These are phyloP conservation scores for Gallinago undulata DNA, from an alignment of 2,113 vertebrate genomes.

Conservation along the genomic window DNA sequence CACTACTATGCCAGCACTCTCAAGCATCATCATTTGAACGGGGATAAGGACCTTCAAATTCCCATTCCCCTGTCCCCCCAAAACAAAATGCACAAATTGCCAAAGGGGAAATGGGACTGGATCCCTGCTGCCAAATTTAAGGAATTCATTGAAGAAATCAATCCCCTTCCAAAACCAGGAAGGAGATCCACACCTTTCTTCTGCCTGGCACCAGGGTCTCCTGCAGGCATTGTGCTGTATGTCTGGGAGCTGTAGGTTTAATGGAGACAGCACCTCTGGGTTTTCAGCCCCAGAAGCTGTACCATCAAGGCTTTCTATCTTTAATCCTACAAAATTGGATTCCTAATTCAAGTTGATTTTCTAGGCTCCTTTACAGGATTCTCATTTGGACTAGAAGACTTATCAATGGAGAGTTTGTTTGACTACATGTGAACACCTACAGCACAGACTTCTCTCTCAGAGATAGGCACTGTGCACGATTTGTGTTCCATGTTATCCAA, in stretches of 20 bases:
- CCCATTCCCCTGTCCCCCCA: neutral
- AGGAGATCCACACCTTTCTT: neutral
- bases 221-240: neutral
- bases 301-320: neutral
- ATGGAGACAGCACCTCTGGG: neutral
- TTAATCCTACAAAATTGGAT: neutral
- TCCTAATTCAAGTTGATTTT: neutral
- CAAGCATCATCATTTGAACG: fast-evolving
- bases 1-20: neutral
- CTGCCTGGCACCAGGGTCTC: neutral
- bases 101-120: neutral
- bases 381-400: neutral
- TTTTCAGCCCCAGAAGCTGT: neutral
- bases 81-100: neutral
- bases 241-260: neutral
- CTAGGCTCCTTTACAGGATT: neutral
- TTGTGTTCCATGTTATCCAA: neutral
- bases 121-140: neutral
- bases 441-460: too few relatives aligned
- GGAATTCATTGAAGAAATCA: neutral
- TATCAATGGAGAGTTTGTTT: neutral
- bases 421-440: neutral
- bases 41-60: neutral
- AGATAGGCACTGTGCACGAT: neutral
- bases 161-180: neutral